Conservation (phyloP, 2,113 vertebrate genomes). For the Brachyhypopomus occidentalis region DNA sequence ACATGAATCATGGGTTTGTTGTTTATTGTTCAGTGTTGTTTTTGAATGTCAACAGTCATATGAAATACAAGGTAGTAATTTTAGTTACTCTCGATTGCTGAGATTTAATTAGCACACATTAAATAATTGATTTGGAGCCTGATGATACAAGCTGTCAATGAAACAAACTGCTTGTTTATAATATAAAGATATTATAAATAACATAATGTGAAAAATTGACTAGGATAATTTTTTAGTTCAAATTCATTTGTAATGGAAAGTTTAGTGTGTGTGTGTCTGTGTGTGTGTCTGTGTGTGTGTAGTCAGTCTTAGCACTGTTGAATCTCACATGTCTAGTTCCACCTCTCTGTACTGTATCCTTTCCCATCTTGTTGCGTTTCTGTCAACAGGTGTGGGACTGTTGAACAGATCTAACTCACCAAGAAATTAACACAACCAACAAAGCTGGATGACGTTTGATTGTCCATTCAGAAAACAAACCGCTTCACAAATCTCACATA, state of each 20-base stretch:
- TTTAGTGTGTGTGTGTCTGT: too few species aligned
- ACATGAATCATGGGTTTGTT: background rate
- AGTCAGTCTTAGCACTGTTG: background rate
- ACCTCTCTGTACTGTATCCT: background rate
- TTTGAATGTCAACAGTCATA: background rate
- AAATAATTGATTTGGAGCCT: background rate
- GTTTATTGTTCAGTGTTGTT: background rate
- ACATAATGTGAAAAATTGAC: background rate
- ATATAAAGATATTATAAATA: background rate
- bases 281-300: too few species aligned
- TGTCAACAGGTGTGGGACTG: background rate
- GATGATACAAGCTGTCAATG: too few species aligned
- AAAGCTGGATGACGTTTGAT: too few species aligned
- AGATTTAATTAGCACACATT: background rate
- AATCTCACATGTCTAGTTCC: too few species aligned
- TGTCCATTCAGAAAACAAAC: background rate
- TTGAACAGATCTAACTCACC: background rate
- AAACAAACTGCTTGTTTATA: too few species aligned
- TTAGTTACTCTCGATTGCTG: background rate
- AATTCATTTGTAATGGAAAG: too few species aligned
- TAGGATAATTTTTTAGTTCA: background rate
- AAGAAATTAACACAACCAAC: background rate
- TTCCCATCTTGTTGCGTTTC: background rate
- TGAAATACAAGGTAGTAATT: background rate
- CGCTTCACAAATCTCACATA: slow-evolving; percentile 10